These are phyloP conservation scores for Hydropsyche betteni DNA, from an alignment of 2,888 invertebrate genomes.

Conservation along the genomic window DNA sequence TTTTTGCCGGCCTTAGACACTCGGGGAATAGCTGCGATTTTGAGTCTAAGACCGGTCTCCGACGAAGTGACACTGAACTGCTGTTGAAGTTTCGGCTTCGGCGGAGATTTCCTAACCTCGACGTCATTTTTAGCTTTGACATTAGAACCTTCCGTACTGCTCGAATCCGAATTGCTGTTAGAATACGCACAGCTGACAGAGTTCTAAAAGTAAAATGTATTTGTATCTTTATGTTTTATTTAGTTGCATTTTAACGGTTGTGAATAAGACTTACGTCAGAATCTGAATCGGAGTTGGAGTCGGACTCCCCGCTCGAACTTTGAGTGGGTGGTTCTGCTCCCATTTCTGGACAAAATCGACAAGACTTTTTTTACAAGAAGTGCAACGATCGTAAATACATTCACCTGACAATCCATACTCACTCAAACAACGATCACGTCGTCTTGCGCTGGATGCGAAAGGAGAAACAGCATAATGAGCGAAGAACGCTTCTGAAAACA, in stretches of 20 bases:
- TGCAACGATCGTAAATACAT: no score
- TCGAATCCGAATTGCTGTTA: constrained; percentile 59
- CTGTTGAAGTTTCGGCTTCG: constrained; percentile 50
- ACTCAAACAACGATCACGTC: no score
- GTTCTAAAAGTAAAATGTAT: constrained; percentile 56
- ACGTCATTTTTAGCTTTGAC: constrained; percentile 57
- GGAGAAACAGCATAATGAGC: no score
- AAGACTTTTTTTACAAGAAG: no score
- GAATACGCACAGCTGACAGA: constrained; percentile 61
- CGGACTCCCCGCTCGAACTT: constrained; percentile 67
- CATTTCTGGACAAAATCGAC: constrained; percentile 60
- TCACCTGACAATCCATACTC: no score
- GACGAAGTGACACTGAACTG: constrained; percentile 71
- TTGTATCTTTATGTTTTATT: no score
- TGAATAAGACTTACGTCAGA: constrained; percentile 67
- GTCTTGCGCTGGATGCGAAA: no score
- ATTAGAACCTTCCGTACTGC: constrained; percentile 59
- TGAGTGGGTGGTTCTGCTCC: constrained; percentile 66
- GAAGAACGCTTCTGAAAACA: no score
- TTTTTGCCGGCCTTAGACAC: constrained; percentile 58
- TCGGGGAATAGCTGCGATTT: constrained; percentile 69
- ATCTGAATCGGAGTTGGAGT: constrained; percentile 68
- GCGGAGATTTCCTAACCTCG: constrained; percentile 57
- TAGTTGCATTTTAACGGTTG: no score
- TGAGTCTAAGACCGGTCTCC: constrained; percentile 69